Conservation (phyloP, 2,888 invertebrate genomes). For the Gisinianus flammeolus region DNA sequence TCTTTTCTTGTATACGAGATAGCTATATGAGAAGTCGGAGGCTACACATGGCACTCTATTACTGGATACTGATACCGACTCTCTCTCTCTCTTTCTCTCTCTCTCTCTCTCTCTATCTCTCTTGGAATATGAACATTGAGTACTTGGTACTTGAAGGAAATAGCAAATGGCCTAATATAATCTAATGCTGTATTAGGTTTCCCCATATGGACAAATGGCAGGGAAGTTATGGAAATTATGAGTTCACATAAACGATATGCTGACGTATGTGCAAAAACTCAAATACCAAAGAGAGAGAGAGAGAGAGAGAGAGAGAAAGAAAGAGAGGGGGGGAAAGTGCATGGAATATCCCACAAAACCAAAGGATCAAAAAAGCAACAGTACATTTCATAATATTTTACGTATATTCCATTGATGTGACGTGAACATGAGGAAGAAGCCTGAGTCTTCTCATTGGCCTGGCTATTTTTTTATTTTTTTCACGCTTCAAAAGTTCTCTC, state of each 20-base stretch:
- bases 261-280: background rate
- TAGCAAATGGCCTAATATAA: slow-evolving; percentile 15
- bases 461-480: too few species aligned
- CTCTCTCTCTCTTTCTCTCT: background rate
- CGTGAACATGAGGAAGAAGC: too few species aligned
- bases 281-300: background rate
- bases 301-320: background rate
- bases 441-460: too few species aligned
- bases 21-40: too few species aligned
- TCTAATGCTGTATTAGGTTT: slow-evolving; percentile 6
- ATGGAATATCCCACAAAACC: background rate
- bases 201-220: slow-evolving; percentile 10
- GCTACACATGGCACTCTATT: too few species aligned
- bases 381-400: too few species aligned
- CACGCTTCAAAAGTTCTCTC: too few species aligned
- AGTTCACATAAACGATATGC: slow-evolving; percentile 21
- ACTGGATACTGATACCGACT: background rate
- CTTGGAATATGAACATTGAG: background rate
- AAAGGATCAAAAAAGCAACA: background rate
- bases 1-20: too few species aligned
- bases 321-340: background rate
- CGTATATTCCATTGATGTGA: too few species aligned
- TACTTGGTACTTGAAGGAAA: slow-evolving; percentile 15
- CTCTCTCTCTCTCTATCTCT: too few species aligned
- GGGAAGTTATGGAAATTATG: slow-evolving; percentile 33